Evolutionary conservation across 2,113 vertebrate species (phyloP), one percentile per base, ranked within the genome.

Genomic region (Apaloderma vittatum): DNA sequence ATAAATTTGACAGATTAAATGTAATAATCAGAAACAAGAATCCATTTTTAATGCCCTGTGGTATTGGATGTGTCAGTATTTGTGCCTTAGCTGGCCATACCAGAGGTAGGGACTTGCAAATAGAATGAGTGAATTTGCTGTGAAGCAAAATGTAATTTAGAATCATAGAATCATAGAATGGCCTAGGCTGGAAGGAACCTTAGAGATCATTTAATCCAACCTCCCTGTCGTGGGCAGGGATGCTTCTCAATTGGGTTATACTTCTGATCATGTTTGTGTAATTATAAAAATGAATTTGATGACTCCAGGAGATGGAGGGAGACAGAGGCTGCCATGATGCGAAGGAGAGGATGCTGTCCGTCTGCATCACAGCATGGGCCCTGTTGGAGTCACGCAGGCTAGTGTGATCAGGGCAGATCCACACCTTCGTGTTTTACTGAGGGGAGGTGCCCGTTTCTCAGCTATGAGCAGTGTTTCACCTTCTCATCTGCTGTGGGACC

Each of bases 321-420:
- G 54, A 12, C 2, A 3, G 37, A 65, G 23, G 11, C 29, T 86
- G 32, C 32, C 0, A 0, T 72, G 58, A 29, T 15, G 4, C 7
- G 9, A 46, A 12, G 15, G 52, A 63, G 22, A 49, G 37, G 54
- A 68, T 2, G 2, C 20, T 48, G 27, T 8, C 21, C 23, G 23
- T 58, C 19, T 23, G 7, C 24, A 3, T 19, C 0, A 1, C 1
- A 0, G 9, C 51, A 21, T 19, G 8, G 32, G 61, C 12, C 18
- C 4, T 0, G 3, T 9, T 70, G 55, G 26, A 3, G 30, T 81
- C 19, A 0, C 3, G 18, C 2, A 45, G n/a, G 17, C 37, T 26
- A 32, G 10, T 61, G 62, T 13, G 26, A 2, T 48, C 27, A 43
- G 19, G 58, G 46, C 48, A 58, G 71, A 49, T 52, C 9, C 27